Evolutionary conservation across 2,113 vertebrate species (phyloP).

Genomic region (Myrmecophaga tridactyla): DNA sequence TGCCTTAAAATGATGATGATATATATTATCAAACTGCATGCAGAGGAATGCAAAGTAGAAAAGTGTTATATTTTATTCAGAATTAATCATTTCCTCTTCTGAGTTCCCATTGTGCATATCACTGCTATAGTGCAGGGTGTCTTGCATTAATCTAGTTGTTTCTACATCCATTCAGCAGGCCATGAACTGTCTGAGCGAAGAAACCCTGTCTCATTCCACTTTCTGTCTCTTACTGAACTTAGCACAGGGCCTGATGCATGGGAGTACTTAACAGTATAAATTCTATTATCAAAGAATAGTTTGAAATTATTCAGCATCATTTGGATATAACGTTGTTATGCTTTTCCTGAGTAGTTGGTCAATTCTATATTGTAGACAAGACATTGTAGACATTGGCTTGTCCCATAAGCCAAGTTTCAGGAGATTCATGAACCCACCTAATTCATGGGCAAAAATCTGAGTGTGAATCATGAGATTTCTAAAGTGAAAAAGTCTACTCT

Average conservation of each 20-base stretch:
- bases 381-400: too few relatives aligned
- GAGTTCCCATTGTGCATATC: background rate
- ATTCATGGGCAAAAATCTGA: background rate
- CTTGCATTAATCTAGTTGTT: background rate
- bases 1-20: constrained; percentile 15
- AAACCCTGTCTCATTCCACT: background rate
- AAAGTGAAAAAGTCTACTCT: background rate
- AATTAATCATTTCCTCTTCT: constrained; percentile 34
- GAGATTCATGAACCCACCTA: background rate
- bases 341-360: background rate
- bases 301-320: background rate
- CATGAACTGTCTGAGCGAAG: background rate
- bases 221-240: background rate
- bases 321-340: background rate
- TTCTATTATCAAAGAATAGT: background rate
- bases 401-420: background rate
- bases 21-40: background rate
- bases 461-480: background rate
- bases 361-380: background rate
- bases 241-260: background rate
- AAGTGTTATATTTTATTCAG: background rate
- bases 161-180: background rate
- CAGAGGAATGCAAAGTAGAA: background rate
- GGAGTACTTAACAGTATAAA: background rate
- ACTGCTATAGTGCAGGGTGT: background rate